Conservation (phyloP, 1,140 invertebrate species). For the Aphelenchoides avenae region DNA sequence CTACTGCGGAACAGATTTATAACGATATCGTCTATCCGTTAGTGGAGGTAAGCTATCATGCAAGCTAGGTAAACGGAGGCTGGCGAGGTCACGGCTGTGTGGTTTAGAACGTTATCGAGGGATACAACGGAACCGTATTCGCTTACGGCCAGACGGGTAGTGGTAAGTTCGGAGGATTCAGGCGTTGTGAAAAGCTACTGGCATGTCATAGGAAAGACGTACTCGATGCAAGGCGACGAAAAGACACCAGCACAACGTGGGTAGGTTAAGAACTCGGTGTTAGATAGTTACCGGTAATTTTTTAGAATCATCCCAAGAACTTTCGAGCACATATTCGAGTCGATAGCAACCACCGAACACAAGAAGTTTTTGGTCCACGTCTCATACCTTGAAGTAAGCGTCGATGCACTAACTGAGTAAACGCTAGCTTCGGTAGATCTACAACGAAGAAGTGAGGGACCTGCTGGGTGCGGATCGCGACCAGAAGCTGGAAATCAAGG, state of each 20-base stretch:
- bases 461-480: slow-evolving; percentile 72
- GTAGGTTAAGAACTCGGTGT: too few species aligned
- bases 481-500: slow-evolving; percentile 72
- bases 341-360: slow-evolving; percentile 74
- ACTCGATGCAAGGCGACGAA: slow-evolving; percentile 67
- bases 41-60: slow-evolving; percentile 65
- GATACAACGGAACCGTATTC: slow-evolving; percentile 67
- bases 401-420: background rate
- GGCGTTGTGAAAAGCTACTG: too few species aligned
- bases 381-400: slow-evolving; percentile 75
- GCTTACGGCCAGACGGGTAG: slow-evolving; percentile 66
- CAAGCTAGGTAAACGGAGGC: background rate
- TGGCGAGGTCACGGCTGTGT: too few species aligned
- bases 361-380: slow-evolving; percentile 79
- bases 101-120: slow-evolving; percentile 68
- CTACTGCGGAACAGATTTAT: slow-evolving; percentile 69
- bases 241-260: slow-evolving; percentile 67
- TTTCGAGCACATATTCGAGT: slow-evolving; percentile 86
- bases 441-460: slow-evolving; percentile 78
- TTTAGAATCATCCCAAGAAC: slow-evolving; percentile 78
- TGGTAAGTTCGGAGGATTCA: too few species aligned
- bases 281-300: too few species aligned
- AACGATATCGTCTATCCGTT: slow-evolving; percentile 69
- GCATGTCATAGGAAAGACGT: too few species aligned
- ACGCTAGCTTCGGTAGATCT: slow-evolving; percentile 65